Evolutionary conservation across 2,113 vertebrate species (phyloP), one percentile per base, ranked within the genome.

Genomic region (Pterocles orientalis): DNA sequence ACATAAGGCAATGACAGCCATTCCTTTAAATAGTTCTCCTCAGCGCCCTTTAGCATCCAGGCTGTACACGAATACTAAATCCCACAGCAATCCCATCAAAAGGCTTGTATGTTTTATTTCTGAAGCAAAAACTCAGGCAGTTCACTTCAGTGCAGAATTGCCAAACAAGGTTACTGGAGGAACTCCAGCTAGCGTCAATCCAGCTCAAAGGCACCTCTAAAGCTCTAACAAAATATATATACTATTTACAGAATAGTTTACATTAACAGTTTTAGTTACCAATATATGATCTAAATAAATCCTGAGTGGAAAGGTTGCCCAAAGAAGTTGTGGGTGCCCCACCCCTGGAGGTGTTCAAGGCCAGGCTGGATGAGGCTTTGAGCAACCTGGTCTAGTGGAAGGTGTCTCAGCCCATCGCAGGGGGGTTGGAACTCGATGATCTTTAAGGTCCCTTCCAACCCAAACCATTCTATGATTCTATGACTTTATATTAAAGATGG

Each of bases 211-310:
- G 31, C 66, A 54, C 19, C 41, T 53, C 77, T 24, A 47, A 51
- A 82, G 10, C 43, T 25, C 73, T n/a, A 24, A 68, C 2, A 56
- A 16, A 36, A n/a, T 3, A 50, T 7, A 4, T 0, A 21, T 0
- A 36, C 33, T 28, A 12, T 64, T 78, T 65, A 72, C 28, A 50
- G 50, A 57, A 19, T 1, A 24, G 5, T 51, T 66, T 18, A 75
- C 62, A 12, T 12, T 2, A 10, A 6, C 47, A 15, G 10, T 3
- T 66, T 60, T 2, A 47, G 18, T 12, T 41, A 57, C 14, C 51
- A 51, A 45, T 20, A 11, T 3, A 19, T 0, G 16, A 34, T 33
- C 14, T 53, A 14, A 66, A 58, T 2, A 12, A 6, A 31, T 10
- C 23, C 41, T 1, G n/a, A 23, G 60, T 1, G 33, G 62, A 47